phyloP scores from a whole-genome alignment of 2,888 invertebrate species.

The Ischnura elegans region DNA sequence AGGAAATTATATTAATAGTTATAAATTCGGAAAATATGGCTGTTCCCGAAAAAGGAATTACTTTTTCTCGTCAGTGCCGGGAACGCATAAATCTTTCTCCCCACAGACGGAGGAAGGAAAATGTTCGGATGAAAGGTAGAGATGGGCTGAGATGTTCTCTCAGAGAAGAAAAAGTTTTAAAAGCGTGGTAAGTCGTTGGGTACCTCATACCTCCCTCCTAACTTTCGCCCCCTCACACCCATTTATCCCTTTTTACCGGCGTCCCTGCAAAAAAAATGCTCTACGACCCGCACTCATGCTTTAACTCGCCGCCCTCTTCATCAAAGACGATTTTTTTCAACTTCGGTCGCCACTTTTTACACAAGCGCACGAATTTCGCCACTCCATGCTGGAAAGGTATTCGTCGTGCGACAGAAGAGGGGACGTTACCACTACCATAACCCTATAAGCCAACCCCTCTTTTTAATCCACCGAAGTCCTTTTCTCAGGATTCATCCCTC shows the following conservation, averaged over 20 bases:
- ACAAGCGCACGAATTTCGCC: background rate
- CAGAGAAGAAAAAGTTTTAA: slow-evolving; percentile 23
- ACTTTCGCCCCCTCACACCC: background rate
- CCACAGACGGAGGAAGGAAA: background rate
- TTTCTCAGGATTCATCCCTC: background rate
- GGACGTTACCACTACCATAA: slow-evolving; percentile 46
- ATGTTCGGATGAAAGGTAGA: slow-evolving; percentile 35
- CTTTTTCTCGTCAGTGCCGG: background rate
- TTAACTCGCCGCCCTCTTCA: slow-evolving; percentile 40
- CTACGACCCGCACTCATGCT: slow-evolving; percentile 6
- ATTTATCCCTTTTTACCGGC: slow-evolving; percentile 30
- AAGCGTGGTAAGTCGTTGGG: slow-evolving; percentile 34
- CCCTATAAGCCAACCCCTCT: slow-evolving; percentile 30
- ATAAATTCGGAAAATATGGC: background rate
- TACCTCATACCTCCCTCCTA: slow-evolving; percentile 18
- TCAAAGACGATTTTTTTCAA: slow-evolving; percentile 38
- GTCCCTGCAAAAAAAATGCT: slow-evolving; percentile 38
- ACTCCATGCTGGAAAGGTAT: background rate
- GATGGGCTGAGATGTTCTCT: slow-evolving; percentile 4
- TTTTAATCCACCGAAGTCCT: slow-evolving; percentile 2
- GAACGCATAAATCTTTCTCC: background rate
- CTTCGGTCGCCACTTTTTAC: slow-evolving; percentile 9
- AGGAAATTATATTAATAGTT: background rate
- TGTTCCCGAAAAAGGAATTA: background rate
- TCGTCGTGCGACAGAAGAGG: background rate